Evolutionary conservation across 2,888 invertebrate species (phyloP).

Genomic region (Endotricha flammealis): DNA sequence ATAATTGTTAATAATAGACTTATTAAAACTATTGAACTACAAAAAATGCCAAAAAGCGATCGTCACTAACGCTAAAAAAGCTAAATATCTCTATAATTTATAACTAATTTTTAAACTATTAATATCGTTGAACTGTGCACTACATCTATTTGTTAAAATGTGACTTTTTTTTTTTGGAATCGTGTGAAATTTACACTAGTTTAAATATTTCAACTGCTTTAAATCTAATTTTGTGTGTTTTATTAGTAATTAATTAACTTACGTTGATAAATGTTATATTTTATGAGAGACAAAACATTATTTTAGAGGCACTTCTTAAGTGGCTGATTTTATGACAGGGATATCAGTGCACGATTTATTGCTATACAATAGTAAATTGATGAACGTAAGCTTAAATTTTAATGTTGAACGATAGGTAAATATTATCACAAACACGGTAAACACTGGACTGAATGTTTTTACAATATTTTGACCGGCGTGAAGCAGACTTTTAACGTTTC

Average conservation of each 20-base stretch:
- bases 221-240: slow-evolving; percentile 32
- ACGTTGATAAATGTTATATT: slow-evolving; percentile 28
- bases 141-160: slow-evolving; percentile 41
- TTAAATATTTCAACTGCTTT: slow-evolving; percentile 33
- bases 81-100: slow-evolving; percentile 40
- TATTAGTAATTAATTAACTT: slow-evolving; percentile 22
- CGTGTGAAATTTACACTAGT: slow-evolving; percentile 36
- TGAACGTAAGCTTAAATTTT: slow-evolving; percentile 53
- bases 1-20: slow-evolving; percentile 56
- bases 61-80: slow-evolving; percentile 66
- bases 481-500: slow-evolving; percentile 23
- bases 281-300: slow-evolving; percentile 41
- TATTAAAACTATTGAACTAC: slow-evolving; percentile 55
- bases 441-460: slow-evolving; percentile 59
- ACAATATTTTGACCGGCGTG: slow-evolving; percentile 25
- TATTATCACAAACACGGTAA: slow-evolving; percentile 71
- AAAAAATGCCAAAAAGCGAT: slow-evolving; percentile 66
- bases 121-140: slow-evolving; percentile 61
- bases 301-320: slow-evolving; percentile 67
- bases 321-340: slow-evolving; percentile 48
- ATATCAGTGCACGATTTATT: slow-evolving; percentile 50
- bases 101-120: slow-evolving; percentile 39
- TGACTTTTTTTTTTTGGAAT: slow-evolving; percentile 42
- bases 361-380: slow-evolving; percentile 43
- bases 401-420: slow-evolving; percentile 53